Percentiles rank a stretch among this genome's conserved stretches.
phyloP scores from a whole-genome alignment of 2,797 vertebrate genomes.

The Heterohyrax brucei region DNA sequence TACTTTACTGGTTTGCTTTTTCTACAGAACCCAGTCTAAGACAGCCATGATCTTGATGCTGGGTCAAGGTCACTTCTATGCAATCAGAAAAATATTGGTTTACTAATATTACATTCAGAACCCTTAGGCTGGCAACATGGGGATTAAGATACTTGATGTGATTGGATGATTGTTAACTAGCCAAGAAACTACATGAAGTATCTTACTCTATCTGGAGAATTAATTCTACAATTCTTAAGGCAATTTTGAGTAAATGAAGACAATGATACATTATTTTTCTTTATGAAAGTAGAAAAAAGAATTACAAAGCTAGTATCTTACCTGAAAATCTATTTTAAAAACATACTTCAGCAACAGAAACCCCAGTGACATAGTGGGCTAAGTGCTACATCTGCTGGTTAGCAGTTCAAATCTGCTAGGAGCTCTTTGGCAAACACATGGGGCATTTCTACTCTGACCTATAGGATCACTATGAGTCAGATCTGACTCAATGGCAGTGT shows the following conservation, averaged over 20 bases:
- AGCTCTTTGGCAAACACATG: too few species aligned
- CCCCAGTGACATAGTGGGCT: too few species aligned
- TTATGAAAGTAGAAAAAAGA: slow-evolving; percentile 22
- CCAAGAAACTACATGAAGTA: neutral
- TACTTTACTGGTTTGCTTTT: too few species aligned
- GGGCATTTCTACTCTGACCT: too few species aligned
- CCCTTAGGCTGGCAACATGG: neutral
- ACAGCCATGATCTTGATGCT: neutral
- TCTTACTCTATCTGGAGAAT: neutral
- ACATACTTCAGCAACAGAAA: neutral
- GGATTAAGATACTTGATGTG: neutral
- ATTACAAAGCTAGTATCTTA: neutral
- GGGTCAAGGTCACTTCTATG: neutral
- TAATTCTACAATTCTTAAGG: neutral
- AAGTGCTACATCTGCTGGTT: too few species aligned
- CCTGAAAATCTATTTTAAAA: neutral
- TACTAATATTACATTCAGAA: neutral
- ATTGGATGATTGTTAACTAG: neutral
- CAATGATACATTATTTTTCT: neutral
- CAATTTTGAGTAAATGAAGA: neutral
- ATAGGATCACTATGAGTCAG: too few species aligned
- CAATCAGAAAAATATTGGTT: slow-evolving; percentile 1
- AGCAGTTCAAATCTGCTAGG: too few species aligned
- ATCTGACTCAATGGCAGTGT: too few species aligned
- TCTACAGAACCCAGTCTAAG: too few species aligned